Evolutionary conservation across 1,140 invertebrate species (phyloP).

Genomic region (Ostrea edulis): DNA sequence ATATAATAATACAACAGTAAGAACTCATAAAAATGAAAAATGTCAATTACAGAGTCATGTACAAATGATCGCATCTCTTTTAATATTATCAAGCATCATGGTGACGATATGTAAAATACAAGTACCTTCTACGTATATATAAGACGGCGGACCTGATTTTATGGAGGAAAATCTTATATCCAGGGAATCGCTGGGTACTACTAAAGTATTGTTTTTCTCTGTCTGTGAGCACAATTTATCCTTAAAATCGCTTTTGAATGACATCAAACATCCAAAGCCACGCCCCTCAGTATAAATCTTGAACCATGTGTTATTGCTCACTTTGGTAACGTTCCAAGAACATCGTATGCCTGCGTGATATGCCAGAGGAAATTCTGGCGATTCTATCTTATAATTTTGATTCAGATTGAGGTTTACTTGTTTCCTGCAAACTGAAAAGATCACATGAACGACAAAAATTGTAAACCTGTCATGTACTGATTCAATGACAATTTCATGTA

Average conservation of each 20-base stretch:
- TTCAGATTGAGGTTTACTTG: neutral
- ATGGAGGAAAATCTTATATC: neutral
- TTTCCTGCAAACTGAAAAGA: conserved; percentile 1
- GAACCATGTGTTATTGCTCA: neutral
- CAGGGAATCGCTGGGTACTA: neutral
- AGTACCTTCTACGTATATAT: neutral
- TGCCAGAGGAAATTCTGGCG: conserved; percentile 5
- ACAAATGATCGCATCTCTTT: neutral
- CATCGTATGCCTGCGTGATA: conserved; percentile 1
- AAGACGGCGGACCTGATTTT: neutral
- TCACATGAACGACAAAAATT: neutral
- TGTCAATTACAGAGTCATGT: neutral
- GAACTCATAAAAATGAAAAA: neutral
- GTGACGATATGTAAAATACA: no score
- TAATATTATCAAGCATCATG: neutral
- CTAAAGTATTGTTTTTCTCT: neutral
- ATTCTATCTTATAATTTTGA: neutral
- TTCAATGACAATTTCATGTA: neutral
- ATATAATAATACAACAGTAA: neutral
- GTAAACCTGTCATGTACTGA: neutral
- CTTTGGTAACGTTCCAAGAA: neutral
- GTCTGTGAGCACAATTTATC: neutral
- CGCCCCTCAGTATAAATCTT: neutral
- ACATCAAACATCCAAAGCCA: neutral
- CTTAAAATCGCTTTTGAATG: neutral